Percentiles rank a stretch among this genome's conserved stretches.
Evolutionary conservation across 2,113 vertebrate genomes (phyloP).

Genomic region (Zootoca vivipara): DNA sequence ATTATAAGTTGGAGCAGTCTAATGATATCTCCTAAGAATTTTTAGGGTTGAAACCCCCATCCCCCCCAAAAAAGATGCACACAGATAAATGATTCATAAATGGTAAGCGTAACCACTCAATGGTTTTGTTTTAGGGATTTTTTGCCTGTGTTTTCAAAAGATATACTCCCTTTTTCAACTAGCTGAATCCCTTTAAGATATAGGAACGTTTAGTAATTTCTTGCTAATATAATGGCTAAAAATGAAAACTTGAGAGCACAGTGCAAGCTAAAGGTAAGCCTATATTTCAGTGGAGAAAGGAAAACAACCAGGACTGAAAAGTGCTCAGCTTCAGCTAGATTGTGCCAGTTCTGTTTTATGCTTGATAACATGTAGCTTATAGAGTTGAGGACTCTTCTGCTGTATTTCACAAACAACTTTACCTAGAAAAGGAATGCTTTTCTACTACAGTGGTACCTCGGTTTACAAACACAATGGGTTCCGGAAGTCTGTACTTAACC

Average conservation of each 20-base stretch:
- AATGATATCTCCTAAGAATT: constrained; percentile 86
- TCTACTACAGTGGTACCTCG: no score
- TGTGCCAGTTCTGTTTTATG: not conserved
- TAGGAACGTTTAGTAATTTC: not conserved
- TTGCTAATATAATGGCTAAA: constrained; percentile 15
- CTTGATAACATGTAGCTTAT: constrained; percentile 20
- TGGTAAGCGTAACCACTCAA: constrained; percentile 58
- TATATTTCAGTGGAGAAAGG: not conserved
- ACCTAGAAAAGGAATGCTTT: not conserved
- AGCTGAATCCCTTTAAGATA: not conserved
- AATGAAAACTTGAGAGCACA: not conserved
- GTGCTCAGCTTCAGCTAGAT: not conserved
- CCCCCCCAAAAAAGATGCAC: not conserved
- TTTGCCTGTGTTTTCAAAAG: constrained; percentile 50
- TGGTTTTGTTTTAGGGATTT: constrained; percentile 21
- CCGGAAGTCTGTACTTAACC: no score
- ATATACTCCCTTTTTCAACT: constrained; percentile 32
- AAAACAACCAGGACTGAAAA: not conserved
- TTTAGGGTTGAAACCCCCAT: constrained; percentile 60
- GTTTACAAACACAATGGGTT: no score
- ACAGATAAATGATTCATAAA: constrained; percentile 75
- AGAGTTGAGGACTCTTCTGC: constrained; percentile 4
- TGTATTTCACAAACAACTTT: constrained; percentile 42
- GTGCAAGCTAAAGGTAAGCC: not conserved
- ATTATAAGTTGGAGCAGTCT: constrained; percentile 86